Evolutionary conservation across 2,797 vertebrate species (phyloP).

Genomic region (Novumbra hubbsi): DNA sequence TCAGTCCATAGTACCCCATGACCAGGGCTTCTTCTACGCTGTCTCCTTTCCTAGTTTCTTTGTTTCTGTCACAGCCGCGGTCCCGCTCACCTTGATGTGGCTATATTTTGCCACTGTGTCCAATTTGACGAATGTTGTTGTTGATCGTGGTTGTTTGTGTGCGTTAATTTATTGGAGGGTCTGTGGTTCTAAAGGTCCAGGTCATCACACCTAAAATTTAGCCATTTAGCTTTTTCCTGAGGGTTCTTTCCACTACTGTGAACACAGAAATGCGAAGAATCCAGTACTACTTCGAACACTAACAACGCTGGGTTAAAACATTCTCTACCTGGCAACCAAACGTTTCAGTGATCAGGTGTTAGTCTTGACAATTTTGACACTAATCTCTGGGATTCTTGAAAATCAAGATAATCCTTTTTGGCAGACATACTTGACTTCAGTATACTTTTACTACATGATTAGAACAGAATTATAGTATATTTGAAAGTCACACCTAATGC

Average conservation of each 20-base stretch:
- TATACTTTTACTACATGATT: no score
- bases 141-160: neutral
- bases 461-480: no score
- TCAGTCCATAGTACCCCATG: neutral
- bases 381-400: neutral
- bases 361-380: neutral
- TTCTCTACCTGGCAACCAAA: neutral
- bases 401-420: no score
- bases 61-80: no score
- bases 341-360: neutral
- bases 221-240: neutral
- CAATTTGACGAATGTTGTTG: conserved; percentile 2
- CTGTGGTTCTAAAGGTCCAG: neutral
- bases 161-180: neutral
- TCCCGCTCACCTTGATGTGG: conserved; percentile 64
- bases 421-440: no score
- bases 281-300: neutral
- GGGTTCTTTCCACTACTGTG: conserved; percentile 29
- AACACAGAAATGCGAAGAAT: conserved; percentile 30
- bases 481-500: no score
- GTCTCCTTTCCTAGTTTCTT: no score
- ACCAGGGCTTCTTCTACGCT: no score
- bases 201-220: neutral
- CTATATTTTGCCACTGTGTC: conserved; percentile 74
- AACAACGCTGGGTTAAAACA: conserved; percentile 2